A percentile compares a stretch with the other conserved stretches of the same genome.
phyloP scores from a whole-genome alignment of 64 coral and sea anemone genomes.

The Acropora tenuis region DNA sequence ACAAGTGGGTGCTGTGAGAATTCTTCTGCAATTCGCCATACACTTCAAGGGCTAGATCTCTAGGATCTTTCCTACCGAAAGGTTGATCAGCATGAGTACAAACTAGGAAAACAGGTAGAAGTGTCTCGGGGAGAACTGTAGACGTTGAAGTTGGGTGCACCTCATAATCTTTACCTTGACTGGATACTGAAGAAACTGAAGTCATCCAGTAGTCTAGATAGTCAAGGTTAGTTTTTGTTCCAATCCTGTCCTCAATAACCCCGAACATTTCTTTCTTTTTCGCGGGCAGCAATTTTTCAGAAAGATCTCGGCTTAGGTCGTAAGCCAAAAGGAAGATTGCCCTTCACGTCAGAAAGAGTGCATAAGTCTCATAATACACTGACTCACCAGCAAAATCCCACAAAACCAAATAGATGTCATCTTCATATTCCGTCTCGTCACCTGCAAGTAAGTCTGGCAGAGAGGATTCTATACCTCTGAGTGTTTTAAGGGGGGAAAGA shows the following conservation, averaged over 20 bases:
- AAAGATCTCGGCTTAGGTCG: neutral
- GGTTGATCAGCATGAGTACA: constrained; percentile 48
- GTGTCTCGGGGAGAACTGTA: neutral
- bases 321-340: neutral
- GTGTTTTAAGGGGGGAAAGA: neutral
- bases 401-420: neutral
- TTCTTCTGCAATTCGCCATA: neutral
- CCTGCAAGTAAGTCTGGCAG: too few species aligned
- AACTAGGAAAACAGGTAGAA: constrained; percentile 42
- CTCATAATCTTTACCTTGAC: neutral
- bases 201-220: constrained; percentile 55
- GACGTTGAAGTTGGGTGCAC: neutral
- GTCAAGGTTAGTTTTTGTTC: constrained; percentile 34
- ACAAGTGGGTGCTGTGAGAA: neutral
- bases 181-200: constrained; percentile 26
- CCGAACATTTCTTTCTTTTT: neutral
- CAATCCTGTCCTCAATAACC: neutral
- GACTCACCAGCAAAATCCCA: constrained; percentile 1
- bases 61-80: neutral
- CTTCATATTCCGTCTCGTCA: too few species aligned
- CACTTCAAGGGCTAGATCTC: constrained; percentile 16
- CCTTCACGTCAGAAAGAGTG: neutral
- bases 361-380: neutral
- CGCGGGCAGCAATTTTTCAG: neutral
- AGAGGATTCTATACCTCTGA: neutral